phyloP scores from a whole-genome alignment of 2,113 vertebrate genomes.

The Mystacornis crossleyi region DNA sequence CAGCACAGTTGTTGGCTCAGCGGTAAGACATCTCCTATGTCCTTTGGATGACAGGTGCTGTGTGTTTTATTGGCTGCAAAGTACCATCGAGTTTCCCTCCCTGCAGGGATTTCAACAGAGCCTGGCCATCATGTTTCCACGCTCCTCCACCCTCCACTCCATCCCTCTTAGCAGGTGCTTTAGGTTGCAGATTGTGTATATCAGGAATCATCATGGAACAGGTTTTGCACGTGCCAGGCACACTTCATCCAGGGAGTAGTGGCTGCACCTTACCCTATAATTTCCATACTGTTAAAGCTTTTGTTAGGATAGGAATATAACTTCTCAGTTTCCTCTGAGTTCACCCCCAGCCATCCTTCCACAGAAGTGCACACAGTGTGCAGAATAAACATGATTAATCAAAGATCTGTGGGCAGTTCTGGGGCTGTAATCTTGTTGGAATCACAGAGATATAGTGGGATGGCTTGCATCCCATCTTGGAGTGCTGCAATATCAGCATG shows the following conservation, averaged over 20 bases:
- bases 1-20: not conserved
- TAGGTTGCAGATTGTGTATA: not conserved
- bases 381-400: not conserved
- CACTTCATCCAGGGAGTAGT: not conserved
- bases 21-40: not conserved
- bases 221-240: not conserved
- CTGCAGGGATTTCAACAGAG: not conserved
- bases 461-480: not conserved
- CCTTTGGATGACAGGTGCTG: not conserved
- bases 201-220: not conserved
- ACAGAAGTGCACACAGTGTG: not conserved
- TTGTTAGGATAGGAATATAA: not conserved
- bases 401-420: not conserved
- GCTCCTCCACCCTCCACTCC: not conserved
- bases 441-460: not conserved
- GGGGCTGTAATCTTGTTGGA: not conserved
- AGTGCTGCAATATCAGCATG: not conserved
- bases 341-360: not conserved
- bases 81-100: rapidly evolving
- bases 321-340: not conserved
- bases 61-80: not conserved
- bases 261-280: not conserved
- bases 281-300: not conserved
- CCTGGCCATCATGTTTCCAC: not conserved
- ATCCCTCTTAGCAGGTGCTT: not conserved